Base-by-base conservation (phyloP, 2,113 vertebrate genomes). In the Oriolus oriolus region DNA sequence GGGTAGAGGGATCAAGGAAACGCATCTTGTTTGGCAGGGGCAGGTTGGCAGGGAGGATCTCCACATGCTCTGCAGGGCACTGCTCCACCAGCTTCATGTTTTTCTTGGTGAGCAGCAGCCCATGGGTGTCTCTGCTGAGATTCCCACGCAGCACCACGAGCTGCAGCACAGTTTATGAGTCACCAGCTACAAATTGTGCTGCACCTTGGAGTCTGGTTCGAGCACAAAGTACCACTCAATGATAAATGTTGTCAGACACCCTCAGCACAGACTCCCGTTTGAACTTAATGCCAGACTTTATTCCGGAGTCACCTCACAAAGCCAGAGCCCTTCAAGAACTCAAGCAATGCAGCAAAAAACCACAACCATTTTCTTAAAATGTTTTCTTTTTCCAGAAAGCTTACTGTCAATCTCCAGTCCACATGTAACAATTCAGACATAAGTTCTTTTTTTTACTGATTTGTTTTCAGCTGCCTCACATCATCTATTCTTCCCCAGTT, bases 71-170 rank as follows among this genome's bases (percentile, higher is more conserved):
- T 59, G 20, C 59, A 65, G 21, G 50, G 57, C 53, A 21, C 26
- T 10, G 16, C 49, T 31, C 23, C 26, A 21, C 6, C 30, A 86
- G 49, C 24, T 42, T 23, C 23, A 24, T 13, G 4, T 65, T 84
- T 39, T 45, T 27, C 53, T 52, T 11, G 17, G 13, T 9, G 7
- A 64, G 28, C 30, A 77, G 35, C 73, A 75, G 49, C 39, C 54
- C 39, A 3, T 13, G 54, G 18, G 64, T 61, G 27, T 39, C 28
- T 22, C 33, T 68, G 0, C n/a, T 50, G 64, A 54, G 47, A 21
- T 41, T 68, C 20, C 56, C 33, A 20, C 2, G 1, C 4, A 49
- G 33, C 70, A 68, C 27, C 59, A 19, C 0, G 1, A 69, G 10
- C 31, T 86, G 35, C 52, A 64, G 37, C 22, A 11, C 2, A 4